Percentiles rank a stretch among this genome's conserved stretches.
These are phyloP conservation scores for Glossosoma conforme DNA, from an alignment of 1,140 invertebrate species.

Conservation along the genomic window DNA sequence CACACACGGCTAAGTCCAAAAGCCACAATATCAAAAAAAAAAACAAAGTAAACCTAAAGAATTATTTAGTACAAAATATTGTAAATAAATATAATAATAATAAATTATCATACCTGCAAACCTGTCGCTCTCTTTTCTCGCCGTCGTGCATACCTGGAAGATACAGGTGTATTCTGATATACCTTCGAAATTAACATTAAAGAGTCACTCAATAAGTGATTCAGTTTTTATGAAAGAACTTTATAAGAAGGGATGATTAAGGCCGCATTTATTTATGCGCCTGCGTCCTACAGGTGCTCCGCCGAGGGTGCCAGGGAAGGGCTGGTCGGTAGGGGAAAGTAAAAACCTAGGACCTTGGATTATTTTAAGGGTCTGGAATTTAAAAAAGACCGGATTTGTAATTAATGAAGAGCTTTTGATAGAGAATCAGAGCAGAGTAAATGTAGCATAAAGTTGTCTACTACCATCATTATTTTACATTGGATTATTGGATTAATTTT, in stretches of 20 bases:
- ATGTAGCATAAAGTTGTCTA: too few relatives aligned
- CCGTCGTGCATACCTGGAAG: slow-evolving; percentile 19
- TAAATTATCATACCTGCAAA: slow-evolving; percentile 1
- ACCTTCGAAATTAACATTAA: slow-evolving; percentile 18
- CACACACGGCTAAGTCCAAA: too few relatives aligned
- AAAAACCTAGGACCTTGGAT: slow-evolving; percentile 1
- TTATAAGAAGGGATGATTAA: slow-evolving; percentile 20
- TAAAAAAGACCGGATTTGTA: too few relatives aligned
- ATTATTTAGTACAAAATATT: too few relatives aligned
- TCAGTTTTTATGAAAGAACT: slow-evolving; percentile 21
- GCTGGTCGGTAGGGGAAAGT: slow-evolving; percentile 4
- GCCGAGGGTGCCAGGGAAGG: slow-evolving; percentile 11
- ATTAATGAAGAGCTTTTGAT: too few relatives aligned
- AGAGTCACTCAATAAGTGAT: slow-evolving; percentile 28
- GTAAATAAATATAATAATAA: not conserved
- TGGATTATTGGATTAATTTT: too few relatives aligned
- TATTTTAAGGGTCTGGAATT: too few relatives aligned
- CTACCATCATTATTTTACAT: too few relatives aligned
- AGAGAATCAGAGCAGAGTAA: too few relatives aligned
- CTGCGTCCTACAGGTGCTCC: slow-evolving; percentile 17
- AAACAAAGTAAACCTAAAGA: too few relatives aligned
- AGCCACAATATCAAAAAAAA: too few relatives aligned
- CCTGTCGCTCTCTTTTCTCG: not conserved
- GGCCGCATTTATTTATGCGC: slow-evolving; percentile 23
- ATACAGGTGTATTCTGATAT: slow-evolving; percentile 23